These are phyloP conservation scores for Sus scrofa DNA, from an alignment of 2,113 vertebrate species.

Conservation along the genomic window T2T-Sscrofa CM000823.6:35376001-35376500, in stretches of 20 bases:
- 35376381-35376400: neutral
- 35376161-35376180: neutral
- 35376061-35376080: neutral
- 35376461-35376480: neutral
- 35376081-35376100: neutral
- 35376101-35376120: neutral
- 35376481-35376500: neutral
- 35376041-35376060: neutral
- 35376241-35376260: conserved; percentile 75
- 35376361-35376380: neutral
- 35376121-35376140: neutral
- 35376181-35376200: conserved; percentile 53
- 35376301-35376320: conserved; percentile 88
- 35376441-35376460: neutral
- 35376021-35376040: neutral
- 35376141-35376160: neutral
- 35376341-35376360: conserved; percentile 3
- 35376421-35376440: neutral
- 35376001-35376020: neutral
- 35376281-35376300: conserved; percentile 74
- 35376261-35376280: conserved; percentile 69
- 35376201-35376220: conserved; percentile 56
- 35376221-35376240: conserved; percentile 50
- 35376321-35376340: neutral
- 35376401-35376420: neutral